phyloP scores from a whole-genome alignment of 2,113 vertebrate species.

The Tauraco erythrolophus region DNA sequence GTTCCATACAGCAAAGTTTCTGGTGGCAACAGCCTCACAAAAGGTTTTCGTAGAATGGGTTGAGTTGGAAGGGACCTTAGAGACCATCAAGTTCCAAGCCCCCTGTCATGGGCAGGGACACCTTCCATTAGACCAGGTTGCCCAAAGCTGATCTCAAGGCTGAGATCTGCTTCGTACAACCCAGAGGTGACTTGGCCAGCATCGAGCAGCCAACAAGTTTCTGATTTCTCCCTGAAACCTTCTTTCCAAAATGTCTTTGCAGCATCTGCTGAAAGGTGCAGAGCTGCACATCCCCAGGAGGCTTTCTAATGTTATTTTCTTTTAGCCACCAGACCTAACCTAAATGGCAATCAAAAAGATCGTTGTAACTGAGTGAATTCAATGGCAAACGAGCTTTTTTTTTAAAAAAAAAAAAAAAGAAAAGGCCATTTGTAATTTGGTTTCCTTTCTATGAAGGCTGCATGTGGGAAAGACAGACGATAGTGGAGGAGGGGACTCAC shows the following conservation, averaged over 20 bases:
- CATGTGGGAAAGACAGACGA: accelerated
- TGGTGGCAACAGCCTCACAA: neutral
- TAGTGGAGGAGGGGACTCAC: neutral
- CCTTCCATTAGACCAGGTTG: too few species aligned
- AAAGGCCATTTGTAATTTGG: neutral
- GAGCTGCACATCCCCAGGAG: neutral
- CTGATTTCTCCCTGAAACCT: neutral
- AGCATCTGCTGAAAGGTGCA: neutral
- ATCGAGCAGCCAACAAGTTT: neutral
- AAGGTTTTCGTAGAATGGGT: neutral
- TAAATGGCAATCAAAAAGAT: neutral
- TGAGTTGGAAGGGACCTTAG: too few species aligned
- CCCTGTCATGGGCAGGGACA: too few species aligned
- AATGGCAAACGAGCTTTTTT: neutral
- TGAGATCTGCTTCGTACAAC: neutral
- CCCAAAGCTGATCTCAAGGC: neutral
- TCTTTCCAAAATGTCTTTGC: neutral
- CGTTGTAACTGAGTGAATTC: neutral
- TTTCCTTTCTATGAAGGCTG: neutral
- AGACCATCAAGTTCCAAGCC: too few species aligned
- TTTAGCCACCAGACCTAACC: neutral
- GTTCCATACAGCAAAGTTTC: neutral
- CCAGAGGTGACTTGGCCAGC: neutral
- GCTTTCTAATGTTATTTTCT: neutral
- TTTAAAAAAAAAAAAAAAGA: too few species aligned